Evolutionary conservation across 2,888 invertebrate genomes (phyloP), one percentile per base, ranked within the genome.

Genomic region (Drosophila pegasa): DNA sequence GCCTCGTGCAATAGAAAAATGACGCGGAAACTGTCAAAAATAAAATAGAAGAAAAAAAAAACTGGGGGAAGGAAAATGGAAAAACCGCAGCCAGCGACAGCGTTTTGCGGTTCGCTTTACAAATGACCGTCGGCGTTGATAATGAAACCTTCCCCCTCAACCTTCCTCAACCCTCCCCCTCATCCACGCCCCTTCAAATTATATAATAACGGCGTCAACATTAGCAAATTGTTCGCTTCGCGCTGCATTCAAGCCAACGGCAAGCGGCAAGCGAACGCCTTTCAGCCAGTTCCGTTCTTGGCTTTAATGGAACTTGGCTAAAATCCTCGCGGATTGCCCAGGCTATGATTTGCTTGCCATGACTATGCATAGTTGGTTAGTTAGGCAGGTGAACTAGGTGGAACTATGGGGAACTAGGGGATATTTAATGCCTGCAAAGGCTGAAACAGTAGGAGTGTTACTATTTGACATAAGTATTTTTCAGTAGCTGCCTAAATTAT

Each of bases 161-260:
- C 14, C 25, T 3, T 18, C 14, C 4, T n/a, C n/a, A n/a, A n/a
- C 20, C 35, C n/a, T 5, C 27, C 20, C 58, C 43, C 16, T 3
- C 48, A 18, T n/a, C 25, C 4, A 22, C 80, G 74, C 78, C 71
- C 58, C 33, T 45, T 47, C 22, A 80, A 85, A 82, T 85, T 80
- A 80, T 80, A 85, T 66, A 85, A 86, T 80, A 86, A 86, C 83
- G 81, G 85, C 87, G 86, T 85, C 78, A 85, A 86, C 86, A 87
- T 86, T 87, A 87, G 85, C 86, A 83, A 87, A 85, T 85, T 87
- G 83, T 80, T 65, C 56, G 70, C 64, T 65, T 69, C 67, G 68
- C 63, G 65, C 40, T 52, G 18, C 33, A 25, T 20, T 29, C 43
- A 12, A 51, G 54, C 10, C 63, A 75, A 57, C 59, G 60, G 16